Evolutionary conservation across 2,113 vertebrate genomes (phyloP), one percentile per base, ranked within the genome.

Genomic region (Hippocampus mohnikei): DNA sequence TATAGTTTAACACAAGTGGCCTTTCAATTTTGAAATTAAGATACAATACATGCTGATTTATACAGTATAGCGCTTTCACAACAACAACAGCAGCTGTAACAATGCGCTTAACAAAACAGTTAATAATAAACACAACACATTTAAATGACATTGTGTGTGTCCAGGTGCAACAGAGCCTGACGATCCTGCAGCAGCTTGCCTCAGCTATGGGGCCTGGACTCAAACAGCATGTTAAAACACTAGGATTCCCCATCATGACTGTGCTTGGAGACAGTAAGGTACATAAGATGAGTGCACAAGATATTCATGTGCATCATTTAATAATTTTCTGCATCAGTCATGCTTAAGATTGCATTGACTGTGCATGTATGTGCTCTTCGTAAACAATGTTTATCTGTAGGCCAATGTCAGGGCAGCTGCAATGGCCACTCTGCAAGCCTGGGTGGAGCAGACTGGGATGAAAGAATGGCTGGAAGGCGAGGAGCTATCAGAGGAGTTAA

Each of bases 391-490:
- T 78, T 2, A 8, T 72, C 27, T 78, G 29, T 74, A 99, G 97
- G 75, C 82, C 62, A 97, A 95, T 0, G 92, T 99, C 73, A 93
- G 97, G 74, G 89, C 92, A 46, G 93, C 95, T 88, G 97, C 97
- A 11, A 53, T 99, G 80, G 83, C 92, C 1, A 97, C 97, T 5
- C 93, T 99, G 70, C 96, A 98, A 73, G 81, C 91, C 9, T 99
- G 97, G 97, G 94, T 95, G 70, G 96, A 98, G 71, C 97, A 98
- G 81, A 99, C 97, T 0, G 95, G 97, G 21, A 96, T 98, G 95
- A 99, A 96, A 84, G 96, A 99, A 23, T 99, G 97, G 97, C 78
- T 99, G 55, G 97, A 99, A 75, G 97, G 97, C 59, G 97, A 99
- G 69, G 97, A 99, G 64, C 78, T 99, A 42, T 95, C 96, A n/a